These are phyloP conservation scores for Oenanthe oenanthe DNA, from an alignment of 2,113 vertebrate genomes.

Conservation along the genomic window DNA sequence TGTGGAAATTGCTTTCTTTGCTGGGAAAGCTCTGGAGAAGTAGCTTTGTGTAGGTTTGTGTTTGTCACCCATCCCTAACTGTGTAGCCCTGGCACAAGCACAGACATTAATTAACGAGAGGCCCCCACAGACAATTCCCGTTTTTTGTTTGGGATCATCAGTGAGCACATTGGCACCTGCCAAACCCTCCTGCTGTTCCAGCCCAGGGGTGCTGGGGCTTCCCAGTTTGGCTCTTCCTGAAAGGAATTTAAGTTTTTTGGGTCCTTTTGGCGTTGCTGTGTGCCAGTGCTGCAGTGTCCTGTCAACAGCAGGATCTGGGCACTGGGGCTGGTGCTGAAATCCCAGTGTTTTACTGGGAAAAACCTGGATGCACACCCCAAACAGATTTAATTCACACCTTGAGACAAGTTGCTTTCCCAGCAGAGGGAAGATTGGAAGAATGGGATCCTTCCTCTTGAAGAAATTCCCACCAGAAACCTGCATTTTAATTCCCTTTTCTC, in stretches of 20 bases:
- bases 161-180: not conserved
- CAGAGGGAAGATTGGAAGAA: not conserved
- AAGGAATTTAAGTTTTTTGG: not conserved
- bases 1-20: not conserved
- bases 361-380: not conserved
- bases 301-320: not conserved
- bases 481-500: not conserved
- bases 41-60: rapidly evolving
- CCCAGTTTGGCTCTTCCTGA: not conserved
- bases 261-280: not conserved
- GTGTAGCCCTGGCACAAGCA: not conserved
- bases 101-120: not conserved
- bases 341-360: rapidly evolving
- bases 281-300: not conserved
- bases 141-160: not conserved
- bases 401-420: not conserved
- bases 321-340: not conserved
- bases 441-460: not conserved
- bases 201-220: not conserved
- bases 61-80: not conserved
- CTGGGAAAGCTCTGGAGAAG: not conserved
- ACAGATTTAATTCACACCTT: not conserved
- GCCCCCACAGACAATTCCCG: not conserved
- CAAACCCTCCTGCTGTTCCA: not conserved
- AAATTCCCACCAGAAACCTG: not conserved